Evolutionary conservation across 2,113 vertebrate species (phyloP).

Genomic region (Calidris pugnax): DNA sequence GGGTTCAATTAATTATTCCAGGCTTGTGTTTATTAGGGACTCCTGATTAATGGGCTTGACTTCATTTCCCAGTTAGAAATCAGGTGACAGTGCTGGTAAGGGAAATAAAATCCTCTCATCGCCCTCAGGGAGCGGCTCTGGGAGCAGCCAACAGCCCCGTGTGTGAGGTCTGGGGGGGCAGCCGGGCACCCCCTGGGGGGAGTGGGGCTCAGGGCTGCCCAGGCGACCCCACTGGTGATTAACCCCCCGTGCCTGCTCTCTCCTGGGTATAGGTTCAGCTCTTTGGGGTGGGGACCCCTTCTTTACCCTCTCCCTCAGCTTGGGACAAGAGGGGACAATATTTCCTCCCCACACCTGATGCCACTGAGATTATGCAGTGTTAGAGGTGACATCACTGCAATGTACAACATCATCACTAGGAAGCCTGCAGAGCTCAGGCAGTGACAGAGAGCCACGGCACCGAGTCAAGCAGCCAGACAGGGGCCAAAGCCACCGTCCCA

Average conservation of each 20-base stretch:
- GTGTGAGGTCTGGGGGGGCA: background rate
- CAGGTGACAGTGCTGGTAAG: background rate
- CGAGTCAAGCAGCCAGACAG: background rate
- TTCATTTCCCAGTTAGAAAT: background rate
- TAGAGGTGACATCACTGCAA: background rate
- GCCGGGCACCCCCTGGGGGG: background rate
- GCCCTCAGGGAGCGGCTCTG: background rate
- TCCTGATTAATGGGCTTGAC: background rate
- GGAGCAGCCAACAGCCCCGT: accelerated
- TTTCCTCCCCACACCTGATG: background rate
- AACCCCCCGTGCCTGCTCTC: background rate
- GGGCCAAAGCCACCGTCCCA: background rate
- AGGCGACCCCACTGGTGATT: background rate
- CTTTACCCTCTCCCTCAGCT: background rate
- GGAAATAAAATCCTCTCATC: background rate
- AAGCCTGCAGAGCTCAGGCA: background rate
- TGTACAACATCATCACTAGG: background rate
- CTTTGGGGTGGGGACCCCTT: background rate
- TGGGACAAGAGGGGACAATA: background rate
- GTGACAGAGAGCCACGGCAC: background rate
- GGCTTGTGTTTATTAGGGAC: background rate
- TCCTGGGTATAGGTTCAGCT: background rate
- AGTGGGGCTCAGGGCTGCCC: background rate
- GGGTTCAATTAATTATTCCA: background rate
- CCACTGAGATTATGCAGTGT: background rate